Evolutionary conservation across 2,113 vertebrate species (phyloP).

Genomic region (Limnothrissa miodon): DNA sequence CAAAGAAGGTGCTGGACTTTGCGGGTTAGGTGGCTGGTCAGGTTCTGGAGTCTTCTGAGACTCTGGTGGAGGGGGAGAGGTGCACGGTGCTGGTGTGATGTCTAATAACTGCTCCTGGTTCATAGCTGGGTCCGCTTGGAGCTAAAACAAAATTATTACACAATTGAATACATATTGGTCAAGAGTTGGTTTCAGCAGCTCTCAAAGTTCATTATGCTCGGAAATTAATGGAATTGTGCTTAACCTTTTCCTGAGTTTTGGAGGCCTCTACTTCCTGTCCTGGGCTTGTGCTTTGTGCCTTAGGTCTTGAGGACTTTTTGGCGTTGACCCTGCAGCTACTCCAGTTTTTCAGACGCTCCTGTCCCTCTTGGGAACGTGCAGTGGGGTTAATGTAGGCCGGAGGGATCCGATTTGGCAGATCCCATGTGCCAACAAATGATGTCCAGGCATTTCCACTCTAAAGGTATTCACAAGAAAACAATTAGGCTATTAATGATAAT

Average conservation of each 20-base stretch:
- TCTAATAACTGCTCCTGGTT: background rate
- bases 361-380: slow-evolving; percentile 57
- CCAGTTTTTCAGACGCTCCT: slow-evolving; percentile 53
- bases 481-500: background rate
- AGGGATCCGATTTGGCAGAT: slow-evolving; percentile 60
- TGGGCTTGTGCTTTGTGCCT: background rate
- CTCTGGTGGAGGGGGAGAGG: background rate
- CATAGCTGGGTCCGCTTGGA: background rate
- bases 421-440: slow-evolving; percentile 71
- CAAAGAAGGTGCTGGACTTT: slow-evolving; percentile 22
- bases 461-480: slow-evolving; percentile 22
- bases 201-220: background rate
- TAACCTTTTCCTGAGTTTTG: slow-evolving; percentile 23
- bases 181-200: background rate
- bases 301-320: slow-evolving; percentile 20
- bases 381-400: slow-evolving; percentile 54
- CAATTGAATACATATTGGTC: background rate
- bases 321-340: slow-evolving; percentile 34
- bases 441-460: slow-evolving; percentile 57
- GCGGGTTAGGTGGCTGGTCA: slow-evolving; percentile 1
- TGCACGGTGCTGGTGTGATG: background rate
- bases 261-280: background rate
- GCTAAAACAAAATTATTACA: background rate
- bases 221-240: background rate
- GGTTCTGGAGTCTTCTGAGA: background rate